Evolutionary conservation across 2,113 vertebrate genomes (phyloP), one percentile per base, ranked within the genome.

Genomic region (Spilogale gracilis): DNA sequence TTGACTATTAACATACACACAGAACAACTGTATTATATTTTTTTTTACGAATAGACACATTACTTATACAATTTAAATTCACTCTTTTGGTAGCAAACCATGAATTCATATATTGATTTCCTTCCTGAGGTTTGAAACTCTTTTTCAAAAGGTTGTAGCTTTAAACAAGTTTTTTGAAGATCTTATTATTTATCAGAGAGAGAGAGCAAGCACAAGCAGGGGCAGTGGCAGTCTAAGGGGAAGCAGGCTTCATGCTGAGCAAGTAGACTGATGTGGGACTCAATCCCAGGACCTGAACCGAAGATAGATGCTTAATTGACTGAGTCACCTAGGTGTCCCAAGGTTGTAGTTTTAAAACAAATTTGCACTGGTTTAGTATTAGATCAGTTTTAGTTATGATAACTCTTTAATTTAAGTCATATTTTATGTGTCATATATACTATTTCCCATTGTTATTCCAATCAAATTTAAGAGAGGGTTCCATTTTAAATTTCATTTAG

Each of bases 81-180:
- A 71, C 3, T 87, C 14, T 67, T 10, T 88, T 76, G 16, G 6
- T 90, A 61, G 8, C 81, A 93, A 85, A 56, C 32, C 23, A 27
- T 81, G 0, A 96, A 81, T 96, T 93, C 4, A 84, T 61, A 74
- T 78, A 56, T 78, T 93, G 32, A 25, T 92, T 96, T 92, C 20
- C 67, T 7, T 43, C 32, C 7, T 63, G 69, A 27, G 73, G 65
- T n/a, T 45, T 91, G 88, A 94, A 69, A 69, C 61, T 94, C 30
- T 6, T 88, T 83, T 87, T 90, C 30, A 87, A 87, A 96, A 67
- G 1, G 2, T 16, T 73, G 14, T 95, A 82, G 11, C 6, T 87
- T 93, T 95, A 65, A 93, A 79, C 60, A 61, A 54, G 7, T 61
- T 61, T 61, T 61, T 61, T 25, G 20, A 61, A 61, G 21, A 61